Conservation (phyloP, 2,888 invertebrate species). For the Sinelater perroti region DNA sequence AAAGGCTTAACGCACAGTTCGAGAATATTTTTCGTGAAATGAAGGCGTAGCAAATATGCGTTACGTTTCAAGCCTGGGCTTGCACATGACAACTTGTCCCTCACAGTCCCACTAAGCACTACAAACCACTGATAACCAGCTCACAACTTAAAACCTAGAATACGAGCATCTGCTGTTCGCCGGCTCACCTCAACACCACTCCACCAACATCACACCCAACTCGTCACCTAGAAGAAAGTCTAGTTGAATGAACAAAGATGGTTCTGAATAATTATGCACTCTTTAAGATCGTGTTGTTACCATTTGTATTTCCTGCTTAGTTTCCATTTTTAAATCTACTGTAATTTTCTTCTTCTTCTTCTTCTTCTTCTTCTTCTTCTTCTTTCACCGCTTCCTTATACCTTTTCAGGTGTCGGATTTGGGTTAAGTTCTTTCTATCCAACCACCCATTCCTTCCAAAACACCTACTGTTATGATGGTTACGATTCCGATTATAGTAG, state of each 20-base stretch:
- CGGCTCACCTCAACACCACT: constrained; percentile 77
- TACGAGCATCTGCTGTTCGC: constrained; percentile 76
- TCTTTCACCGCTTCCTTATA: too few species aligned
- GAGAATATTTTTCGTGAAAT: too few species aligned
- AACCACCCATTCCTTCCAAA: constrained; percentile 43
- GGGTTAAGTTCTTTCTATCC: constrained; percentile 50
- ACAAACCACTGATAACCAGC: constrained; percentile 70
- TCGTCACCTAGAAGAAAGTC: constrained; percentile 77
- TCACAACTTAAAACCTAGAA: constrained; percentile 63
- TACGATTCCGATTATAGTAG: constrained; percentile 59
- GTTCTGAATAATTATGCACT: constrained; percentile 65
- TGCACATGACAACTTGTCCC: too few species aligned
- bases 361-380: too few species aligned
- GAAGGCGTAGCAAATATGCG: too few species aligned
- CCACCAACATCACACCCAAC: constrained; percentile 58
- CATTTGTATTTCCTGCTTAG: constrained; percentile 62
- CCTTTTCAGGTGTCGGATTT: constrained; percentile 53
- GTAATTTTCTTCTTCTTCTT: too few species aligned
- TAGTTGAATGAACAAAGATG: constrained; percentile 75
- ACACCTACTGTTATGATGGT: constrained; percentile 51
- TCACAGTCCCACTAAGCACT: constrained; percentile 85
- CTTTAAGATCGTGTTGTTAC: constrained; percentile 62
- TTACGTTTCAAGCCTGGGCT: too few species aligned
- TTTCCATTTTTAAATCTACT: too few species aligned
- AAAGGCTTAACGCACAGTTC: too few species aligned